Conservation (phyloP, 2,797 vertebrate genomes). For the Rachycentron canadum region DNA sequence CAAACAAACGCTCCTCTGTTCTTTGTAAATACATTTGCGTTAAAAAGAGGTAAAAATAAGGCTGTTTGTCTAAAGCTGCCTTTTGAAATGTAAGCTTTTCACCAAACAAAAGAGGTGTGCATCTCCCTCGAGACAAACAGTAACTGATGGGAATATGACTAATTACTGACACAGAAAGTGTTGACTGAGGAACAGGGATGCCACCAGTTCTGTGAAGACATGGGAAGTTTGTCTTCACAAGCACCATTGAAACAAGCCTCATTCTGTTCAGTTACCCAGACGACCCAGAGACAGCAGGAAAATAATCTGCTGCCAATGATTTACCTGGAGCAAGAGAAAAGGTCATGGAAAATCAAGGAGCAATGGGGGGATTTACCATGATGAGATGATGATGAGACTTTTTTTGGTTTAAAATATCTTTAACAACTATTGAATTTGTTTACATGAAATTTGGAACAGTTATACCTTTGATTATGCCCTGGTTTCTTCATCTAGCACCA, state of each 20-base stretch:
- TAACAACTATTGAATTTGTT: not conserved
- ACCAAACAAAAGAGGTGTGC: slow-evolving; percentile 12
- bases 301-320: not conserved
- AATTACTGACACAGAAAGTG: slow-evolving; percentile 25
- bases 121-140: slow-evolving; percentile 27
- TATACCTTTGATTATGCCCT: not conserved
- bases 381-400: no score
- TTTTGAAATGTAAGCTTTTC: slow-evolving; percentile 48
- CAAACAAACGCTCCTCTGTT: slow-evolving; percentile 5
- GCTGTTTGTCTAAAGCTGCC: slow-evolving; percentile 28
- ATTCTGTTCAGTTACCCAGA: not conserved
- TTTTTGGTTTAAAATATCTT: not conserved
- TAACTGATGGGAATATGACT: slow-evolving; percentile 39
- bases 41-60: slow-evolving; percentile 8
- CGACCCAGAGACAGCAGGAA: not conserved
- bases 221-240: not conserved
- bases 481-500: no score
- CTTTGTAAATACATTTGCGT: slow-evolving; percentile 32
- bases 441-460: not conserved
- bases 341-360: not conserved
- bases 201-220: not conserved
- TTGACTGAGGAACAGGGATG: not conserved
- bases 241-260: not conserved
- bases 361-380: no score
- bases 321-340: not conserved